phyloP scores from a whole-genome alignment of 2,113 vertebrate genomes.

The Amblyopsis rosae region DNA sequence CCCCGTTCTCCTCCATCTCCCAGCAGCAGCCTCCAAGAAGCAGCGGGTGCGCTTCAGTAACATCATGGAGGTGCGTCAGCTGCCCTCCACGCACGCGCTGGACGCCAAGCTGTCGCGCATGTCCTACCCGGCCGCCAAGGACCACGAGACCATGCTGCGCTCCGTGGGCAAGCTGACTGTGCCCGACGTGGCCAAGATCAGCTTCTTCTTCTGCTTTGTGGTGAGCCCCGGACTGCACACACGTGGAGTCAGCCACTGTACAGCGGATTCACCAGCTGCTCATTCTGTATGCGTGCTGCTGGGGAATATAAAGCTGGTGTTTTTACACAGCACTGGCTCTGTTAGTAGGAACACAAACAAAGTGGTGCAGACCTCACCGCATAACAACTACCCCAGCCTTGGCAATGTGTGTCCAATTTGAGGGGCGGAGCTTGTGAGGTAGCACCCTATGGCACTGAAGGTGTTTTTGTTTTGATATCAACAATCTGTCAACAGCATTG shows the following conservation, averaged over 20 bases:
- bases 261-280: no score
- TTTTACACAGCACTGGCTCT: no score
- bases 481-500: no score
- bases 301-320: no score
- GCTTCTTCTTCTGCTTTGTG: constrained; percentile 99
- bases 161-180: constrained; percentile 90
- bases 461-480: no score
- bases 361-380: no score
- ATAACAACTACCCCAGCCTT: no score
- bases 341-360: no score
- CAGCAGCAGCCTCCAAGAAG: constrained; percentile 84
- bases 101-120: constrained; percentile 97
- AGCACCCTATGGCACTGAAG: no score
- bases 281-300: no score
- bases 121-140: constrained; percentile 88
- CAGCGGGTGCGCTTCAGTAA: constrained; percentile 94
- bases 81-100: constrained; percentile 90
- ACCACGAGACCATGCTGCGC: constrained; percentile 87
- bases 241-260: neutral
- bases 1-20: neutral
- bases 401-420: no score
- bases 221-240: constrained; percentile 64
- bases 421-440: no score
- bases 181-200: constrained; percentile 95
- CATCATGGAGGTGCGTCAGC: constrained; percentile 94